Percentiles rank a stretch among this genome's conserved stretches.
These are phyloP conservation scores for Neopelma chrysocephalum DNA, from an alignment of 2,797 vertebrate genomes.

Conservation along the genomic window DNA sequence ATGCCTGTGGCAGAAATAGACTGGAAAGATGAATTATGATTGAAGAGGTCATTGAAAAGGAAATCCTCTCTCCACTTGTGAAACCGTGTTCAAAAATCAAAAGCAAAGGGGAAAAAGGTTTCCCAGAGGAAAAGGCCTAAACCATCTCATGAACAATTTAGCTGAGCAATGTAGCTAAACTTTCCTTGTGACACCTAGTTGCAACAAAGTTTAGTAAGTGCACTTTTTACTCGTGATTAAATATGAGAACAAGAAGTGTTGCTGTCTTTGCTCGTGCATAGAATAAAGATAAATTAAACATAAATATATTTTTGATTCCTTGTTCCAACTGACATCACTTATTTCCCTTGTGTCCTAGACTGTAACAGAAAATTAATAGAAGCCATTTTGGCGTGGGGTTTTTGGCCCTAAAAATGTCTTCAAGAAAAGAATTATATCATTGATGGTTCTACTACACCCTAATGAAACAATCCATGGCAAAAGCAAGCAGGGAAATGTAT, in stretches of 20 bases:
- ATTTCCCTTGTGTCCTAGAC: not conserved
- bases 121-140: not conserved
- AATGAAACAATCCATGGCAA: not conserved
- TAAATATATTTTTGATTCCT: not conserved
- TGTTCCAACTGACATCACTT: not conserved
- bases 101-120: not conserved
- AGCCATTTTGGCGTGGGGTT: not conserved
- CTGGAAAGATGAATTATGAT: not conserved
- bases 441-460: not conserved
- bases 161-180: not conserved
- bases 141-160: not conserved
- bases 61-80: not conserved
- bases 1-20: not conserved
- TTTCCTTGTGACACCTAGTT: not conserved
- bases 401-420: not conserved
- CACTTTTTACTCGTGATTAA: not conserved
- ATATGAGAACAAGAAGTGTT: not conserved
- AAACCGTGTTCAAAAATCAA: not conserved
- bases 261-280: accelerated
- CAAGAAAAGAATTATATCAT: not conserved
- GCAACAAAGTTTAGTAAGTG: not conserved
- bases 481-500: not conserved
- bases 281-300: not conserved
- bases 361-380: not conserved
- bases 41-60: not conserved